Conservation (phyloP, 2,888 invertebrate species). For the Drosophila tanythrix region DNA sequence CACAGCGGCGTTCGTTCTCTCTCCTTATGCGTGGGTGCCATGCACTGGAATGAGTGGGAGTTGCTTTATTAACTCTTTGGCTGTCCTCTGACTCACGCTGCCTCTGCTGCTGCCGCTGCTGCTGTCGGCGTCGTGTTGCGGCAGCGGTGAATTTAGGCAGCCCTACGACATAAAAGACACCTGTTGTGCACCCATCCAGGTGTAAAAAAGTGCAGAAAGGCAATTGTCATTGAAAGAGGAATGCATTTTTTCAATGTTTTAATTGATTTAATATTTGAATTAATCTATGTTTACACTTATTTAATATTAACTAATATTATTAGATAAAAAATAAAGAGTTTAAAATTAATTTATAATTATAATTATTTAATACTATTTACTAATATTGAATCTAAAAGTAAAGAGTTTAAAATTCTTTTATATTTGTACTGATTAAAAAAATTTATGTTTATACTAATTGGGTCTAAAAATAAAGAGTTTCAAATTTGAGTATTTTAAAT, state of each 20-base stretch:
- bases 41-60: constrained; percentile 10
- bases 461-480: accelerated
- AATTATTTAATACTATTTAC: not conserved
- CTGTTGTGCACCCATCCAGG: constrained; percentile 51
- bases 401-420: too few species aligned
- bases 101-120: constrained; percentile 5
- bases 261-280: not conserved
- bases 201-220: not conserved
- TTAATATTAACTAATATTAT: not conserved
- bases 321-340: not conserved
- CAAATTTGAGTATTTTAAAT: not conserved
- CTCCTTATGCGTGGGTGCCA: constrained; percentile 17
- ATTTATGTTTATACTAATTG: not conserved
- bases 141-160: constrained; percentile 22
- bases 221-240: not conserved
- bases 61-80: constrained; percentile 6
- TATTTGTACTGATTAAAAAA: too few species aligned
- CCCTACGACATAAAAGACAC: constrained; percentile 63
- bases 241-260: not conserved
- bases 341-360: not conserved
- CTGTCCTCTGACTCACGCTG: constrained; percentile 1
- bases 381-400: not conserved
- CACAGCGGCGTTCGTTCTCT: not conserved
- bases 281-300: not conserved
- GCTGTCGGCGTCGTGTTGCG: constrained; percentile 1